A percentile compares a stretch with the other conserved stretches of the same genome.
phyloP scores from a whole-genome alignment of 2,113 vertebrate species.

The Anser cygnoides region DNA sequence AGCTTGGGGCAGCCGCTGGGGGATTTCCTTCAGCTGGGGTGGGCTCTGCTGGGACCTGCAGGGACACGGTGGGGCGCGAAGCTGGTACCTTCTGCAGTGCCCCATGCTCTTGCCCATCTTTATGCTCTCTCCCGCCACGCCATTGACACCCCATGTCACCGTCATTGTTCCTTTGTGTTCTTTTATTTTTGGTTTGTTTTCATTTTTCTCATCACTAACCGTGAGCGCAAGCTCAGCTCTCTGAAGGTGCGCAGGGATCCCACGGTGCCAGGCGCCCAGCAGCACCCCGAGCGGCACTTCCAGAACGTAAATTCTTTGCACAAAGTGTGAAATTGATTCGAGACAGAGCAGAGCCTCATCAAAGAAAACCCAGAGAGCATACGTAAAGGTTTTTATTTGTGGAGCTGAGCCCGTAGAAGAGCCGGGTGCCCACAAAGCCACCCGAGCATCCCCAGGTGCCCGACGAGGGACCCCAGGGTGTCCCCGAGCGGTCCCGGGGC shows the following conservation, averaged over 20 bases:
- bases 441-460: background rate
- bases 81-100: too few species aligned
- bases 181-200: background rate
- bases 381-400: rapidly evolving
- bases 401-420: background rate
- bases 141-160: background rate
- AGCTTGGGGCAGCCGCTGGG: too few species aligned
- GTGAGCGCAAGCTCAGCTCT: background rate
- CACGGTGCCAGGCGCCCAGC: background rate
- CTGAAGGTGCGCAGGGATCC: background rate
- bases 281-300: background rate
- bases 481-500: rapidly evolving
- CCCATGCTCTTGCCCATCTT: rapidly evolving
- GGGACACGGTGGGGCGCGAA: too few species aligned
- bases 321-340: background rate
- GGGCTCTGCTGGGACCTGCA: too few species aligned
- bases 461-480: background rate
- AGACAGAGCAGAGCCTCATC: background rate
- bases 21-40: too few species aligned
- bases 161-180: background rate
- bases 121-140: background rate
- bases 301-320: background rate
- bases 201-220: background rate
- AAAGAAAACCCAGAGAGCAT: background rate
- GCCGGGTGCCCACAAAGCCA: rapidly evolving